Percentiles rank a stretch among this genome's conserved stretches.
These are phyloP conservation scores for Diarsia brunnea DNA, from an alignment of 2,888 invertebrate species.

Conservation along the genomic window DNA sequence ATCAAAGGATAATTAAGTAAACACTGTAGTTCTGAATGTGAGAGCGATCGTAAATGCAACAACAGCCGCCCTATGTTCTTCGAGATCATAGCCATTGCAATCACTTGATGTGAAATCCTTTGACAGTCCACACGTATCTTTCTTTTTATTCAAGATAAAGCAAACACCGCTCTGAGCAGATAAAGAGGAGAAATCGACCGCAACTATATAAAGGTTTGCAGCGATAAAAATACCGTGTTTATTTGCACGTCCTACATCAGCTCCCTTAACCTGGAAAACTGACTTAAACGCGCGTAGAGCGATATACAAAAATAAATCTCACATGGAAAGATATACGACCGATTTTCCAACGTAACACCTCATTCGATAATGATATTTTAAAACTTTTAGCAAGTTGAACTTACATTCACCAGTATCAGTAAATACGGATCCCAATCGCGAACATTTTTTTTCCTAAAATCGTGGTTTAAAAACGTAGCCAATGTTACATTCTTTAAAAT, in stretches of 20 bases:
- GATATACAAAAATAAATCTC: slow-evolving; percentile 77
- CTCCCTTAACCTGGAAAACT: slow-evolving; percentile 77
- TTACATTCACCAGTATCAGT: slow-evolving; percentile 87
- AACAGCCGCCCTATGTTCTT: slow-evolving; percentile 23
- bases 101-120: slow-evolving; percentile 78
- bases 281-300: slow-evolving; percentile 73
- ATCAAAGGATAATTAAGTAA: slow-evolving; percentile 39
- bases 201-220: slow-evolving; percentile 91
- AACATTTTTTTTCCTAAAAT: slow-evolving; percentile 83
- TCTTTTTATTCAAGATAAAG: slow-evolving; percentile 89
- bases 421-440: slow-evolving; percentile 87
- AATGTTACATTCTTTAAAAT: slow-evolving; percentile 65
- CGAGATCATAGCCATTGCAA: slow-evolving; percentile 65
- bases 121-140: slow-evolving; percentile 82
- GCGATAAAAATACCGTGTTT: slow-evolving; percentile 90
- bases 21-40: slow-evolving; percentile 2
- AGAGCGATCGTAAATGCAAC: not conserved
- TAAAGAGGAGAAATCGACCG: slow-evolving; percentile 90
- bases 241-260: slow-evolving; percentile 91
- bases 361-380: slow-evolving; percentile 73
- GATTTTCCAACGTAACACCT: slow-evolving; percentile 71
- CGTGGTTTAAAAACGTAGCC: slow-evolving; percentile 82
- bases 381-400: slow-evolving; percentile 76
- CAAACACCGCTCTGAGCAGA: slow-evolving; percentile 88
- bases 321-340: slow-evolving; percentile 75